A percentile compares a stretch with the other conserved stretches of the same genome.
Evolutionary conservation across 2,888 invertebrate genomes (phyloP).

Genomic region (Drosophila mettleri): DNA sequence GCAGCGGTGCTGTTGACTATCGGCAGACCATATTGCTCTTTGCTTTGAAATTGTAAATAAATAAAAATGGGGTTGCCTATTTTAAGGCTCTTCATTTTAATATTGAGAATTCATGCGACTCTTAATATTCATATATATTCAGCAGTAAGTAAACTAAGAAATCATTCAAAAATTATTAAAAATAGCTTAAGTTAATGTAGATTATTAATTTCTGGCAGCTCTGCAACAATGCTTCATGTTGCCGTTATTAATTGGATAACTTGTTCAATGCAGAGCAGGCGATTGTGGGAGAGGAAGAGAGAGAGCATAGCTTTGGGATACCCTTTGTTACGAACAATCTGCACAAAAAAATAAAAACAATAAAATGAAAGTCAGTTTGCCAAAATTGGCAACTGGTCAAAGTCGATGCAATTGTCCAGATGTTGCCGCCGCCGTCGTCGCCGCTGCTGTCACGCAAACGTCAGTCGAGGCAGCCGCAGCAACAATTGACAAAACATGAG

Average conservation of each 20-base stretch:
- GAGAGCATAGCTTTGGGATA: constrained; percentile 21
- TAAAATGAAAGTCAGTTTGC: constrained; percentile 83
- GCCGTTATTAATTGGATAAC: constrained; percentile 14
- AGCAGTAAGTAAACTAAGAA: no score
- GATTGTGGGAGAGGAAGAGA: neutral
- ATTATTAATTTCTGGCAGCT: neutral
- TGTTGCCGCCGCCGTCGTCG: constrained; percentile 45
- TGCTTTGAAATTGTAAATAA: neutral
- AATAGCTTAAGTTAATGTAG: neutral
- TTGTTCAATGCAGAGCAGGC: neutral
- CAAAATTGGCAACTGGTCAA: constrained; percentile 82
- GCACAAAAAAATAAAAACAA: constrained; percentile 48
- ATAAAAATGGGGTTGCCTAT: constrained; percentile 5
- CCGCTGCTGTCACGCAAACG: constrained; percentile 76
- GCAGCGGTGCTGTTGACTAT: neutral
- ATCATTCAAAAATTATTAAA: no score
- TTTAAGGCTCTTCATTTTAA: constrained; percentile 5
- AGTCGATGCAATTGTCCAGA: constrained; percentile 56
- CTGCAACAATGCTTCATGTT: neutral
- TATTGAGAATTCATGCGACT: neutral
- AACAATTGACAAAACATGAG: constrained; percentile 65
- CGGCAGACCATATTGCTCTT: neutral
- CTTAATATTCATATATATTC: no score
- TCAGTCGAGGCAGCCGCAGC: constrained; percentile 36
- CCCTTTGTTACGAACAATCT: constrained; percentile 47